Base-by-base conservation (phyloP, 2,888 invertebrate genomes). In the Drosophila mayaguana region DNA sequence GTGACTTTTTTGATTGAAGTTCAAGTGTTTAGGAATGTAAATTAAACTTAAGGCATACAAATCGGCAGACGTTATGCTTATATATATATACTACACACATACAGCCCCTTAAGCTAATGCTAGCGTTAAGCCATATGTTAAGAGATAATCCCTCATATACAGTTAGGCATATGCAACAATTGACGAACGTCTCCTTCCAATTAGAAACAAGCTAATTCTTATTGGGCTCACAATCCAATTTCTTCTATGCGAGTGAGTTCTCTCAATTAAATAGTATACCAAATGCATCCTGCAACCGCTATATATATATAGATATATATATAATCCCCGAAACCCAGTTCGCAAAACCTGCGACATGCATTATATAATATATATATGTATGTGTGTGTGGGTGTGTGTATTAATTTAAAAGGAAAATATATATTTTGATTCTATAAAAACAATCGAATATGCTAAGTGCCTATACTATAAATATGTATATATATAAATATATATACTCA, bases 401-500 rank as follows among this genome's bases (percentile, higher is more conserved):
- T 63, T 72, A 57, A 69, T 73, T 73, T 73, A 68, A 77, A 65
- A 53, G 60, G 63, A 65, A 36, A 6, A 38, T n/a, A 54, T 69
- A 64, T 77, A 66, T 75, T 78, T 86, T 86, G 81, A 84, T 80
- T 84, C 82, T 84, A 84, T 80, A 68, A 83, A 84, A 81, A 86
- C 83, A 81, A 82, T 77, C 86, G 83, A 86, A 88, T 86, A 85
- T 81, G 86, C 81, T 88, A 86, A 85, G 88, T 87, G 87, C 78
- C 83, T 84, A 85, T 80, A 80, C 81, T 79, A 87, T 43, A 43
- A 25, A 16, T 60, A 63, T 64, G 63, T 62, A 69, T 67, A 62
- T 69, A 64, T 69, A 67, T 62, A 55, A 25, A 18, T 40, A 32
- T 32, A 32, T 32, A 32, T 32, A 28, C 32, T 46, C 48, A 69